Base-by-base conservation (phyloP, 2,113 vertebrate genomes). In the Anguilla rostrata region DNA sequence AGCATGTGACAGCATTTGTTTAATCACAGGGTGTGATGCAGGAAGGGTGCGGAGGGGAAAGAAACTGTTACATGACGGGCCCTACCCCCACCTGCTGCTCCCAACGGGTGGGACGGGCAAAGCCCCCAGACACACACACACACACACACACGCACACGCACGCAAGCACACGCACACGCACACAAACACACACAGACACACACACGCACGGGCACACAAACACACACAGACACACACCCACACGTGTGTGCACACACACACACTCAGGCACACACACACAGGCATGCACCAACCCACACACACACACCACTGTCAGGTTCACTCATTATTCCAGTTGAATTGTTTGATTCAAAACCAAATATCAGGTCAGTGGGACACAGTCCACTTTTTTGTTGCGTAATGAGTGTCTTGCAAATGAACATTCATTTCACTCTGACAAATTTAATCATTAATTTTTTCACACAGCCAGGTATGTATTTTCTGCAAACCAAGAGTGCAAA, bases 11-110 rank as follows among this genome's bases (percentile, higher is more conserved):
- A 92, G 92, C 92, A 93, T 94, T 94, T 94, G 87, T 88, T 94
- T 92, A 91, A 94, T 94, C 93, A 92, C 86, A 87, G 92, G 91
- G 91, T 90, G 91, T 87, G 92, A 94, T 91, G 92, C 93, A 91
- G 89, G 89, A 91, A 88, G 88, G 90, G 89, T 92, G 92, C 87
- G 89, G 90, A 92, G 60, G 46, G 39, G 60, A 53, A 53, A 92
- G 34, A 92, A 92, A 92, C 89, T 90, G 89, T 91, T 92, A 92
- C 87, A 84, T 86, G 87, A 87, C 87, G 88, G 82, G 78, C 90
- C 87, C 20, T 84, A 56, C 29, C 40, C 34, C 84, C 83, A 83
- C 90, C 87, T 87, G 86, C 90, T 91, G 91, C 89, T 86, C 89
- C 91, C 56, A 57, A 84, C 87, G 81, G 86, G 88, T 87, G 88